Evolutionary conservation across 92 coral and sea anemone species (phyloP).

Genomic region (Umimayanthus kanabou): DNA sequence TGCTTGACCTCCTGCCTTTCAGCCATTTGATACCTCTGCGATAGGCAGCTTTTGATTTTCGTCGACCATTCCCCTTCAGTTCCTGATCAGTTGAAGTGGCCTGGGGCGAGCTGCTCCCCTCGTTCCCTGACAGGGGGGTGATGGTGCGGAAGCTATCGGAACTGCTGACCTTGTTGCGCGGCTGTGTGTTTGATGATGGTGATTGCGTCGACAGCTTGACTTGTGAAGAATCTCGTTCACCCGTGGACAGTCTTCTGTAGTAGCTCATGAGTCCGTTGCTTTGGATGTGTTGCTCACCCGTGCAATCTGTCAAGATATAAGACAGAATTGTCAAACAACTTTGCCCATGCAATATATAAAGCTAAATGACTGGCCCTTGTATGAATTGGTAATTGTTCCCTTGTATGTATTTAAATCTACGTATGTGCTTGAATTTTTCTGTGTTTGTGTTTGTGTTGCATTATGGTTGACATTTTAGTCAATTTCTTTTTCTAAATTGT

Average conservation of each 20-base stretch:
- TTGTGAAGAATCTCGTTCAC: neutral
- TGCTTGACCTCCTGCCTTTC: neutral
- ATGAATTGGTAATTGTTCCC: no score
- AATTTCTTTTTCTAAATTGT: no score
- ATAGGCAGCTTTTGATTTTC: neutral
- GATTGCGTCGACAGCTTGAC: neutral
- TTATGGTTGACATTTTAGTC: no score
- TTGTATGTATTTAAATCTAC: no score
- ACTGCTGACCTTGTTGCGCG: conserved; percentile 20
- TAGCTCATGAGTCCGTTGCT: neutral
- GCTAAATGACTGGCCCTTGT: no score
- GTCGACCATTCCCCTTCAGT: neutral
- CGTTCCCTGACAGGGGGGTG: conserved; percentile 58
- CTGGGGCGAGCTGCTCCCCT: neutral
- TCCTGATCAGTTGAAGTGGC: conserved; percentile 14
- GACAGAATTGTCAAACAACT: no score
- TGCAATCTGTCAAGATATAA: no score
- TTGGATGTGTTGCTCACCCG: neutral
- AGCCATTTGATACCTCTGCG: conserved; percentile 32
- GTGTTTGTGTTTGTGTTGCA: no score
- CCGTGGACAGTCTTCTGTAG: conserved; percentile 6
- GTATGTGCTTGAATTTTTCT: no score
- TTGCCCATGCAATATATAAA: no score
- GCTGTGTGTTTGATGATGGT: neutral
- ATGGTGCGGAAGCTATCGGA: conserved; percentile 71